A percentile compares a stretch with the other conserved stretches of the same genome.
Conservation (phyloP, 2,888 invertebrate genomes). For the Hedya salicella region DNA sequence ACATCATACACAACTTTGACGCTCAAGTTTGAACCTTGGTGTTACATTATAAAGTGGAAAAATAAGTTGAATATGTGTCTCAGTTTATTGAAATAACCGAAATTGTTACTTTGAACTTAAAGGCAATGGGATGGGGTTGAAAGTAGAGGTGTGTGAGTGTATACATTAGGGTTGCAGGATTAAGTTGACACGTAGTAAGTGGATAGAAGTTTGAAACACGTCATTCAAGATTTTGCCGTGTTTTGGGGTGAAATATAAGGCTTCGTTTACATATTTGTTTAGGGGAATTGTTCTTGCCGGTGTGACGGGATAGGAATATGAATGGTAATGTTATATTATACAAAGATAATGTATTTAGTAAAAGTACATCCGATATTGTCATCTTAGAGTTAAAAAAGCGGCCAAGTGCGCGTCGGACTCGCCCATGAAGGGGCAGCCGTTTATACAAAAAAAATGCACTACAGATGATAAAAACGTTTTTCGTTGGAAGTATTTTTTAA, state of each 20-base stretch:
- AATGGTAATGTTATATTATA: background rate
- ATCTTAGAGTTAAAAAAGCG: no score
- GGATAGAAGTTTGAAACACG: conserved; percentile 31
- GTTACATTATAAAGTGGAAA: background rate
- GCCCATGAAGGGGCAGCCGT: no score
- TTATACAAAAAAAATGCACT: no score
- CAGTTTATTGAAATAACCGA: background rate
- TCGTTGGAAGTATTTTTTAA: no score
- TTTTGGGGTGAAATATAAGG: conserved; percentile 22
- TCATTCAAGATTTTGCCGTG: conserved; percentile 37
- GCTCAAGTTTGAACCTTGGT: conserved; percentile 44
- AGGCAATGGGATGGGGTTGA: background rate
- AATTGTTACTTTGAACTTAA: conserved; percentile 21
- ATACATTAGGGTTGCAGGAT: conserved; percentile 26
- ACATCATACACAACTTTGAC: conserved; percentile 42
- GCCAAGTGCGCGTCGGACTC: no score
- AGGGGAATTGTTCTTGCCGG: conserved; percentile 11
- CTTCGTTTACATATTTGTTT: conserved; percentile 6
- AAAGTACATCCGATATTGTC: no score
- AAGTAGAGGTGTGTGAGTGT: background rate
- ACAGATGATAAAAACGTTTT: no score
- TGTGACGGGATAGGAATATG: background rate
- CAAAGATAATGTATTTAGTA: no score
- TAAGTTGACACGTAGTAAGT: conserved; percentile 35
- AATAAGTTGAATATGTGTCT: background rate